A percentile compares a stretch with the other conserved stretches of the same genome.
Conservation (phyloP, 2,113 vertebrate genomes). For the Tringa solitaria region DNA sequence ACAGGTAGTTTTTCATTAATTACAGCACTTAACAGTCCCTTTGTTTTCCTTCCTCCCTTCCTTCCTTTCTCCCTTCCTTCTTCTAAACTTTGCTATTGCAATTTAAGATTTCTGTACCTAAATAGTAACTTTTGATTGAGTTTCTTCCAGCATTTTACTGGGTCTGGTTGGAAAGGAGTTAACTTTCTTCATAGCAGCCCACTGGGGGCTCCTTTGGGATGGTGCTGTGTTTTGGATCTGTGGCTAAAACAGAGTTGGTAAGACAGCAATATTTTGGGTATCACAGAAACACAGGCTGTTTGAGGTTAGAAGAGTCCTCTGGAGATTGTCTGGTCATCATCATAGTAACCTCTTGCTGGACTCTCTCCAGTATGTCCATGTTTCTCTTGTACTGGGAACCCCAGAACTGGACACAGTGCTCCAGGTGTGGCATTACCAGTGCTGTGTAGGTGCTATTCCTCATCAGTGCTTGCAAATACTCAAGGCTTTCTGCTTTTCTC, state of each 20-base stretch:
- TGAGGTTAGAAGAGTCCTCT: not conserved
- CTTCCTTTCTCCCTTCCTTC: not conserved
- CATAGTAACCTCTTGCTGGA: not conserved
- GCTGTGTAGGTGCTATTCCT: not conserved
- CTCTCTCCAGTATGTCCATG: not conserved
- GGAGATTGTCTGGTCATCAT: not conserved
- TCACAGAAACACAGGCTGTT: not conserved
- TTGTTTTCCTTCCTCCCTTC: not conserved
- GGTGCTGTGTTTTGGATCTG: not conserved
- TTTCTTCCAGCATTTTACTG: not conserved
- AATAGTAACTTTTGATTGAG: not conserved
- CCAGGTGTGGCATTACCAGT: not conserved
- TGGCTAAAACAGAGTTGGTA: not conserved
- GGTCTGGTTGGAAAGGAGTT: not conserved
- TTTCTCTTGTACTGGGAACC: not conserved
- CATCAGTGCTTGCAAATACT: not conserved
- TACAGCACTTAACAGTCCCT: not conserved
- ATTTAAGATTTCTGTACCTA: not conserved
- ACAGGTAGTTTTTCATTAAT: not conserved
- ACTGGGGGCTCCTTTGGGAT: not conserved
- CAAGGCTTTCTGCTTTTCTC: not conserved
- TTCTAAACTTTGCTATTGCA: not conserved
- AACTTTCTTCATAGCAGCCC: not conserved
- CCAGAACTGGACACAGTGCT: not conserved
- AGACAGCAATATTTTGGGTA: not conserved